Conservation (phyloP, 2,888 invertebrate species). For the Netelia fuscicornis region DNA sequence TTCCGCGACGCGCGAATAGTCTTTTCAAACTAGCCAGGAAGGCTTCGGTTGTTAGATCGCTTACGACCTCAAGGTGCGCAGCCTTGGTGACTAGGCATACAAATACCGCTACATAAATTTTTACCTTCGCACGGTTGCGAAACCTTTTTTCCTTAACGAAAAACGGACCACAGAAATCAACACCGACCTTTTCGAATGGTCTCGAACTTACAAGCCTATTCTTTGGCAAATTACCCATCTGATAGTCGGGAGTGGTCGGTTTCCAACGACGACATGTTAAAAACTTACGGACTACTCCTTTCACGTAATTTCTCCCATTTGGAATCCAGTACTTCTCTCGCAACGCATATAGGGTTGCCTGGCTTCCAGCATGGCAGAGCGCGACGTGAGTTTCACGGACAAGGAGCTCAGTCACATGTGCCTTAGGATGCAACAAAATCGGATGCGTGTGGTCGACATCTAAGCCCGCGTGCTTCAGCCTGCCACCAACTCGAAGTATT, state of each 20-base stretch:
- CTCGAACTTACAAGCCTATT: constrained; percentile 59
- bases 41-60: constrained; percentile 13
- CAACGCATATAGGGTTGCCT: constrained; percentile 60
- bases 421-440: constrained; percentile 68
- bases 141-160: constrained; percentile 71
- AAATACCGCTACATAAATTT: constrained; percentile 62
- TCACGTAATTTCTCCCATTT: constrained; percentile 67
- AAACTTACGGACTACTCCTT: constrained; percentile 68
- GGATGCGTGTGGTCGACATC: constrained; percentile 65
- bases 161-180: constrained; percentile 75
- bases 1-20: constrained; percentile 18
- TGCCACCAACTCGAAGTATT: constrained; percentile 69
- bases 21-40: constrained; percentile 22
- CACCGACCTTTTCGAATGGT: constrained; percentile 72
- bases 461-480: constrained; percentile 65
- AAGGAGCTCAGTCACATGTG: constrained; percentile 70
- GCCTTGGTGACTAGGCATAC: constrained; percentile 24
- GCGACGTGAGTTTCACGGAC: constrained; percentile 61
- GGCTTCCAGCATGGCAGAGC: constrained; percentile 70
- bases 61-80: constrained; percentile 9
- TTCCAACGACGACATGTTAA: constrained; percentile 69
- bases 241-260: constrained; percentile 61
- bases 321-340: constrained; percentile 70
- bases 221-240: constrained; percentile 73
- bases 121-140: constrained; percentile 50